Evolutionary conservation across 1,140 invertebrate genomes (phyloP), one percentile per base, ranked within the genome.

Genomic region (Colletes latitarsis): DNA sequence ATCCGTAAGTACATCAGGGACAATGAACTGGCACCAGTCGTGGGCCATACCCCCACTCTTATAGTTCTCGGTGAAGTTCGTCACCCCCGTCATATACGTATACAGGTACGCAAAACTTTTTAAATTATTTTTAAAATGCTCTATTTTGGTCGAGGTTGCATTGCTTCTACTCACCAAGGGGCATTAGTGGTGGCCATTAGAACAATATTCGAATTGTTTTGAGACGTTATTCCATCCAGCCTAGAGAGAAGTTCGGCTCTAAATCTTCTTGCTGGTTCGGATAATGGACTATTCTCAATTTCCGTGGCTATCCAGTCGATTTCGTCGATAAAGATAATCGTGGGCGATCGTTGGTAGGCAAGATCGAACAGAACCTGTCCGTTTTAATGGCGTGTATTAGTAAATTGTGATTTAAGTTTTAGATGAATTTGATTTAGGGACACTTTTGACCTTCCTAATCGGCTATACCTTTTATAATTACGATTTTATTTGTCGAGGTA

Each of bases 261-360:
- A 17, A 99, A 96, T 78, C 98, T 94, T 77, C 98, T 94, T 30
- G 97, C 97, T 0, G 98, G 98, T 92, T 99, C 99, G 86, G 99
- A 95, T 1, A 94, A 92, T 14, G 69, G 62, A n/a, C 77, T 72
- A 10, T 81, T 96, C 30, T 30, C 30, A 30, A 96, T 92, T 73
- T 95, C 95, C 0, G 96, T 96, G 6, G 97, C 96, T 17, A 99
- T 93, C 43, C 97, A 96, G 90, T 99, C 99, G 67, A 99, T 96
- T 93, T 99, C 99, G 91, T 99, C 99, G 53, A 99, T 96, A 92
- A 99, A 99, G 84, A 99, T 98, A 55, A 98, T 98, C 2, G 97
- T 97, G 0, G 99, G 99, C 0, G 98, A 96, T 90, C 98, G 96
- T 91, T 96, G 96, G n/a, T 96, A 95, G 0, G 98, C 98, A 94